Evolutionary conservation across 1,140 invertebrate genomes (phyloP), one percentile per base, ranked within the genome.

Genomic region (Globodera rostochiensis): DNA sequence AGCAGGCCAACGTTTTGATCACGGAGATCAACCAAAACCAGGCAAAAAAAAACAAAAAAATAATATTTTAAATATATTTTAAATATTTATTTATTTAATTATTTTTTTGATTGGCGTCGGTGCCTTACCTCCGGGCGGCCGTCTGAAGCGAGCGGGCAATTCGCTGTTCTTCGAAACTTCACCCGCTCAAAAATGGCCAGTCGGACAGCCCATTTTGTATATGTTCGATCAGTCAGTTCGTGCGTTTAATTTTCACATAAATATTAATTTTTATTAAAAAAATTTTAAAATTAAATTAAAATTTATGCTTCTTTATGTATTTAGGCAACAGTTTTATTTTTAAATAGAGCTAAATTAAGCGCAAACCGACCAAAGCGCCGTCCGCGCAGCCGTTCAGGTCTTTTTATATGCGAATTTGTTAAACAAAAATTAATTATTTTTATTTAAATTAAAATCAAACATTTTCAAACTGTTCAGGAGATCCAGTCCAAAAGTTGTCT

Each of bases 401-500:
- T 19, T 64, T 60, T 64, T 19, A 19, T n/a, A 19, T 11, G 19
- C 19, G 13, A 19, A 13, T 19, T 36, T 36, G 19, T 64, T 19
- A 64, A 64, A 64, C 11, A 19, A 15, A 60, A 53, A 53, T 53
- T 60, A 15, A 15, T 60, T 11, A 11, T 15, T 15, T 15, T 19
- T 60, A 6, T 15, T 60, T 60, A 60, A 15, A 19, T 64, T 19
- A 64, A 60, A 6, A 64, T 64, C 19, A 4, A 15, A 13, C 15
- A 64, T 64, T n/a, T 6, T 6, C 19, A 64, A 64, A 64, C 19
- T 15, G 19, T 64, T 6, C 69, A 47, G 46, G 89, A 89, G 77
- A 90, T 89, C 53, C 77, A 88, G 25, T 74, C 79, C 4, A 87
- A 84, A 77, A 85, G 86, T n/a, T 89, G 88, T 74, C 67, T 89